Base-by-base conservation (phyloP, 2,888 invertebrate genomes). In the Cephus pulcher region DNA sequence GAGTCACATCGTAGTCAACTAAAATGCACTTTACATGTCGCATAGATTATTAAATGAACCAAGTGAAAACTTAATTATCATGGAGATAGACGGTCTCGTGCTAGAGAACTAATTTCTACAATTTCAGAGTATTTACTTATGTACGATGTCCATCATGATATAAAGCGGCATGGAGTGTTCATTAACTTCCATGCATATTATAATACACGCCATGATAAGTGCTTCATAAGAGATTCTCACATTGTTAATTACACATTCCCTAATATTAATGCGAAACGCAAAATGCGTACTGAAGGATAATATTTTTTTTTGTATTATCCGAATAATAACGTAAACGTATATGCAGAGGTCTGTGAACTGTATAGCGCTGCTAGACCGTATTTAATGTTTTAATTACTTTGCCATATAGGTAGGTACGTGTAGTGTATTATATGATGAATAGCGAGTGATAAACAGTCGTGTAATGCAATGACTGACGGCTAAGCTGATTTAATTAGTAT, bases 391-490 rank as follows among this genome's bases (percentile, higher is more conserved):
- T 56, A 56, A 56, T 56, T 56, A 56, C 56, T 56, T 23, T 23
- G 23, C 56, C 23, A 56, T 56, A 56, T 56, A 56, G 23, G 56
- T 56, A 56, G 23, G 56, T 56, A 56, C 23, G 23, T 9, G 23
- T 56, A 56, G 23, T 56, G 56, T 56, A 56, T 56, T 56, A 56
- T 56, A 9, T 6, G 56, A 56, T 56, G 56, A 56, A 56, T 56
- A 56, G 56, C 56, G 56, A 56, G 9, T 56, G 56, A 56, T 56
- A 56, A 56, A 56, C 56, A 83, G 84, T 84, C 83, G 84, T 81
- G 82, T 86, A 86, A 86, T 83, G 82, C 83, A 86, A 86, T 86
- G 86, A 86, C 82, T 82, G 84, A 81, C 80, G 81, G 76, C 75
- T 79, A 82, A 80, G 79, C 80, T 86, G 85, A 86, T 86, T 79